Evolutionary conservation across 2,888 invertebrate genomes (phyloP).

Genomic region (Pyrgus malvae): DNA sequence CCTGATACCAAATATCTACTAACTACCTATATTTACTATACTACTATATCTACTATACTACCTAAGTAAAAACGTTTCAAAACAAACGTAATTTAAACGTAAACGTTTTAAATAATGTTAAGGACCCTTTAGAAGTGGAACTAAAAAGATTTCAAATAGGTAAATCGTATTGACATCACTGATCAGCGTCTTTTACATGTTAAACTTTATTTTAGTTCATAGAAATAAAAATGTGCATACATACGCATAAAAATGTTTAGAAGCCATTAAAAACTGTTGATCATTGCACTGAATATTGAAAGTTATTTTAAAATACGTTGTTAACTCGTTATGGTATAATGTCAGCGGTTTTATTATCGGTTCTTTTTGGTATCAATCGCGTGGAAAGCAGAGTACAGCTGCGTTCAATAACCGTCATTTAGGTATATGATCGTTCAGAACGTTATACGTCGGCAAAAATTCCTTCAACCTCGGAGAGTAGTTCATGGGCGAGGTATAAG

Average conservation of each 20-base stretch:
- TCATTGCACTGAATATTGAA: not conserved
- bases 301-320: not conserved
- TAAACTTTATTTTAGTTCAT: no score
- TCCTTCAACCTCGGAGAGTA: slow-evolving; percentile 24
- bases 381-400: not conserved
- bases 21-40: no score
- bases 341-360: not conserved
- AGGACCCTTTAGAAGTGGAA: no score
- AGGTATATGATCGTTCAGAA: not conserved
- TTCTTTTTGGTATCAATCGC: not conserved
- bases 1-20: slow-evolving; percentile 2
- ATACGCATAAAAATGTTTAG: not conserved
- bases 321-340: not conserved
- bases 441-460: slow-evolving; percentile 23
- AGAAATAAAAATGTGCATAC: no score
- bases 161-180: no score
- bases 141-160: no score
- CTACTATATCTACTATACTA: no score
- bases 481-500: no score
- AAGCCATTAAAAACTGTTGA: not conserved
- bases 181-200: no score
- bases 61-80: no score
- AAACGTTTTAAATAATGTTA: no score
- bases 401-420: not conserved
- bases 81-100: no score